Base-by-base conservation (phyloP, 1,140 invertebrate species). In the Drosophila prosaltans region DNA sequence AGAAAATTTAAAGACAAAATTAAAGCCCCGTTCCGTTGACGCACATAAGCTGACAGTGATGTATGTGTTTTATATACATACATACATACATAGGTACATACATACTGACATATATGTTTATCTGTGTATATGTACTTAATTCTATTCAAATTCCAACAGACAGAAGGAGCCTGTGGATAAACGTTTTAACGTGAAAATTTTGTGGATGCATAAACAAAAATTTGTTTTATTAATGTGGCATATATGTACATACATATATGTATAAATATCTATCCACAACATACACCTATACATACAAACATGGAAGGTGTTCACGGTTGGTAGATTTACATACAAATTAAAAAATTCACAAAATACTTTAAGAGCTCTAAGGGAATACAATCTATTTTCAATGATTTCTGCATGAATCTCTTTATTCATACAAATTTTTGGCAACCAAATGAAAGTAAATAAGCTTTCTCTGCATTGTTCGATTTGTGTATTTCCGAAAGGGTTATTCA, bases 21-120 rank as follows among this genome's bases (percentile, higher is more conserved):
- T 80, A 79, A 82, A 82, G 83, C 16, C 16, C 62, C 62, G 57
- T 59, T 40, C 30, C 57, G 41, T 41, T 54, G 48, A 70, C 65
- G 59, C 16, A 61, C 51, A 64, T 76, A 80, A 78, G 70, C 83
- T 80, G 83, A 86, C 83, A 88, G 66, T 86, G 83, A 86, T 86
- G 80, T 69, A 86, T 86, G 83, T 80, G 83, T 77, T 73, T 82
- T 72, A 72, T 72, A 80, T 88, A 77, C 80, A 88, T 69, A 67
- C n/a, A 68, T 59, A n/a, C 40, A 51, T 30, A 21, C 32, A n/a
- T 16, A 10, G 43, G 7, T 51, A 30, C 30, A 26, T 43, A 36
- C 32, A 43, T 24, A 39, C 36, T 30, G 43, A 51, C 21, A 21
- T 39, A n/a, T 26, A 10, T 59, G 7, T 58, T 24, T 45, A 36